phyloP scores from a whole-genome alignment of 2,797 vertebrate species.

The Silurus lanzhouensis region DNA sequence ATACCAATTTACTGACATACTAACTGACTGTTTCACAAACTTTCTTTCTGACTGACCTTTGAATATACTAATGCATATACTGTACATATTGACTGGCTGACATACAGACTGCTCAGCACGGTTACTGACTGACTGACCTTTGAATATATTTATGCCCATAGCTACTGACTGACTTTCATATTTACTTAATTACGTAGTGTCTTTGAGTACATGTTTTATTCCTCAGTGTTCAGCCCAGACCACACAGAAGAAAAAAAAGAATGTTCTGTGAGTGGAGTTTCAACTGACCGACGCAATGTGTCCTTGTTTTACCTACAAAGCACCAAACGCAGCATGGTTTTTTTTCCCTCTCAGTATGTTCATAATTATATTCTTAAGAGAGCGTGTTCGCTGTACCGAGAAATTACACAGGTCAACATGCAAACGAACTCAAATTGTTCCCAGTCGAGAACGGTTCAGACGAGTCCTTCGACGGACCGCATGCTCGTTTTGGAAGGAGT shows the following conservation, averaged over 20 bases:
- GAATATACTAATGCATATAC: too few species aligned
- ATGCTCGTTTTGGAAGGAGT: neutral
- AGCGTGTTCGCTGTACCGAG: constrained; percentile 12
- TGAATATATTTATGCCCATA: too few species aligned
- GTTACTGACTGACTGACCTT: too few species aligned
- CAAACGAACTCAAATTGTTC: constrained; percentile 19
- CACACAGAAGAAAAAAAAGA: neutral
- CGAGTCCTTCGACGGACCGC: neutral
- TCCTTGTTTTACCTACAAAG: neutral
- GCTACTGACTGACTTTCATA: too few species aligned
- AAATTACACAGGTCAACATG: constrained; percentile 26
- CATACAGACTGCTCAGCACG: too few species aligned
- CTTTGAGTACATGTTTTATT: too few species aligned
- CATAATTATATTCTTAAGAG: constrained; percentile 21
- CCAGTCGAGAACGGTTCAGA: neutral
- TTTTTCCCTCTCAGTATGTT: constrained; percentile 25
- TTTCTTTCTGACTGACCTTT: too few species aligned
- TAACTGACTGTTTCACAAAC: too few species aligned
- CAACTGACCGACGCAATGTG: neutral
- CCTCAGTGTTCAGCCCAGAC: neutral
- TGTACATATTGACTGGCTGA: too few species aligned
- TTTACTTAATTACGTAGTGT: too few species aligned
- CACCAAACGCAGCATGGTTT: neutral
- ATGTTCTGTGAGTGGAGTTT: neutral
- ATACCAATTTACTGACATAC: too few species aligned